A percentile compares a stretch with the other conserved stretches of the same genome.
These are phyloP conservation scores for Chaetogeoica ovagalla DNA, from an alignment of 2,888 invertebrate species.

Conservation along the genomic window DNA sequence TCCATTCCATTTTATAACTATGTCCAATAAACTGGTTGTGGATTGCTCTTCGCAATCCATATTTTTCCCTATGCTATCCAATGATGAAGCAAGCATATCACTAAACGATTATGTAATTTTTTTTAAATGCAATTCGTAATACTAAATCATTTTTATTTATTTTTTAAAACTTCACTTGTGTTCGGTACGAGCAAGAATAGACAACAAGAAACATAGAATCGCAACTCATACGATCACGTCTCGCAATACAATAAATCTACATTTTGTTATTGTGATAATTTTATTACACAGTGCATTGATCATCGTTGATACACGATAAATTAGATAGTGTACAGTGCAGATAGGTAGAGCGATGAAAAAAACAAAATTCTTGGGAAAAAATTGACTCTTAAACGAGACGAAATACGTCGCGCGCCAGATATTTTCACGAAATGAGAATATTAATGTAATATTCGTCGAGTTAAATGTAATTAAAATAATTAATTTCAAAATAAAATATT, in stretches of 20 bases:
- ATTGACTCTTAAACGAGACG: not conserved
- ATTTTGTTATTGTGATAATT: constrained; percentile 44
- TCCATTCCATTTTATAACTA: constrained; percentile 91
- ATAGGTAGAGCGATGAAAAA: not conserved
- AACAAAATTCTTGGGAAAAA: not conserved
- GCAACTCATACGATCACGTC: not conserved
- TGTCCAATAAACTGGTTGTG: constrained; percentile 58
- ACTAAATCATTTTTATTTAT: constrained; percentile 43
- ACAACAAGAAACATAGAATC: not conserved
- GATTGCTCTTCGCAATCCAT: constrained; percentile 43
- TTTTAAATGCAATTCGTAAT: not conserved
- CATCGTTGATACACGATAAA: not conserved
- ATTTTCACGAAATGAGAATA: not conserved
- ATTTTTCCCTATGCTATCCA: constrained; percentile 13
- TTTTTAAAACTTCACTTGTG: not conserved
- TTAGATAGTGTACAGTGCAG: constrained; percentile 25
- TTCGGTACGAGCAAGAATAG: not conserved
- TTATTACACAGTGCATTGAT: not conserved
- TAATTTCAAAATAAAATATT: not conserved
- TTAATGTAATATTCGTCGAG: not conserved
- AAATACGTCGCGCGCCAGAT: not conserved
- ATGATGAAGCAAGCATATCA: constrained; percentile 22
- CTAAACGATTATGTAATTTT: not conserved
- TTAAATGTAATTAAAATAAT: not conserved
- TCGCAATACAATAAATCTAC: constrained; percentile 14